phyloP scores from a whole-genome alignment of 2,797 vertebrate species.

The Potorous gilbertii region DNA sequence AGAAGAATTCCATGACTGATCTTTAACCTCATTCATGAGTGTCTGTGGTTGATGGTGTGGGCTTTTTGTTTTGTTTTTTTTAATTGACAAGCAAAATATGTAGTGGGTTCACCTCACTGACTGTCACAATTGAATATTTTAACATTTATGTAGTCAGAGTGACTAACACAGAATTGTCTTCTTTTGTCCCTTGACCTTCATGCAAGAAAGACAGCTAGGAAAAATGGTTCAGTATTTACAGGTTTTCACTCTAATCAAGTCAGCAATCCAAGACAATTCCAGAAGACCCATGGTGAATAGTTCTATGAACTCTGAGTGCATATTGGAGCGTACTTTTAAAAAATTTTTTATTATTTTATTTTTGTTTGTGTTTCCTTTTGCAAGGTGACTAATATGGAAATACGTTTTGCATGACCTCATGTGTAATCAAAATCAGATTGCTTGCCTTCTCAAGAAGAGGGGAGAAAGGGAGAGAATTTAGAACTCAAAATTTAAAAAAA shows the following conservation, averaged over 20 bases:
- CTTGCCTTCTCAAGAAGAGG: not conserved
- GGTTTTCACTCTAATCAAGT: not conserved
- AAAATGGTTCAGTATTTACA: not conserved
- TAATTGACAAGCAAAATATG: conserved; percentile 47
- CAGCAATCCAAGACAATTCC: not conserved
- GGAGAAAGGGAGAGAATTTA: not conserved
- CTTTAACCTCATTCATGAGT: not conserved
- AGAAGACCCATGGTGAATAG: not conserved
- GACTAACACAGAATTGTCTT: conserved; percentile 20
- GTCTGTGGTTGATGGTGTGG: not conserved
- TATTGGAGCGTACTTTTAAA: not conserved
- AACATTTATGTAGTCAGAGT: conserved; percentile 32
- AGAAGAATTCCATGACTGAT: not conserved
- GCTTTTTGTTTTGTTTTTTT: too few species aligned
- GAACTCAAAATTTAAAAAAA: not conserved
- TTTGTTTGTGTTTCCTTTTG: not conserved
- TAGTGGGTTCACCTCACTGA: conserved; percentile 33
- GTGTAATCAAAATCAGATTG: not conserved
- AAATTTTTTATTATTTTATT: not conserved
- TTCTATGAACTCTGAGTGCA: not conserved
- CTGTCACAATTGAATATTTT: not conserved
- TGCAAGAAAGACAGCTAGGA: conserved; percentile 24
- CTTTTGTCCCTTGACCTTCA: conserved; percentile 39
- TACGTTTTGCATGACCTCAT: not conserved
- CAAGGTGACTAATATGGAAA: not conserved